Percentiles rank a stretch among this genome's conserved stretches.
phyloP scores from a whole-genome alignment of 2,888 invertebrate species.

The Dryobotodes eremita region DNA sequence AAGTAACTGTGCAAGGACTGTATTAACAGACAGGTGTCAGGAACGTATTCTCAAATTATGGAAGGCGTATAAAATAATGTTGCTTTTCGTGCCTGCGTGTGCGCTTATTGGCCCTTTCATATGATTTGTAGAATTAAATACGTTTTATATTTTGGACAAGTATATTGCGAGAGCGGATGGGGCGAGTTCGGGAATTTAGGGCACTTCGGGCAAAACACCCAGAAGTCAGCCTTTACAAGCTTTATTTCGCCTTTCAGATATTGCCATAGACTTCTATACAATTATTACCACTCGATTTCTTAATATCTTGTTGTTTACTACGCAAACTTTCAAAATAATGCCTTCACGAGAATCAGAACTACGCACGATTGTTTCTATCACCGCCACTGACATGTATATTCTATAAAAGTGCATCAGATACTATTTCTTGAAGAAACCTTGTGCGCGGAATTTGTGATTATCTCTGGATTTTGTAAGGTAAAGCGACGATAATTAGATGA shows the following conservation, averaged over 20 bases:
- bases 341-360: not conserved
- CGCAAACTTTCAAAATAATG: not conserved
- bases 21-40: not conserved
- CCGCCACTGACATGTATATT: not conserved
- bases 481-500: not conserved
- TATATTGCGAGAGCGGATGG: not conserved
- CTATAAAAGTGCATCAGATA: not conserved
- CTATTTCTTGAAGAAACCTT: not conserved
- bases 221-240: not conserved
- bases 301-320: not conserved
- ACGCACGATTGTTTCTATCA: not conserved
- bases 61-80: too few species aligned
- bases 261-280: not conserved
- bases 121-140: too few species aligned
- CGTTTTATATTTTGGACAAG: too few species aligned
- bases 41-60: not conserved
- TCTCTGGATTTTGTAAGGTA: too few species aligned
- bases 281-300: not conserved
- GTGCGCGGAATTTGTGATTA: too few species aligned
- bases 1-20: not conserved
- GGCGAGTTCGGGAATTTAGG: not conserved
- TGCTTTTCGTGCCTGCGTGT: not conserved
- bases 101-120: not conserved
- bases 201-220: not conserved
- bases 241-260: not conserved